Evolutionary conservation across 2,113 vertebrate species (phyloP), one percentile per base, ranked within the genome.

Genomic region (Carassius carassius): DNA sequence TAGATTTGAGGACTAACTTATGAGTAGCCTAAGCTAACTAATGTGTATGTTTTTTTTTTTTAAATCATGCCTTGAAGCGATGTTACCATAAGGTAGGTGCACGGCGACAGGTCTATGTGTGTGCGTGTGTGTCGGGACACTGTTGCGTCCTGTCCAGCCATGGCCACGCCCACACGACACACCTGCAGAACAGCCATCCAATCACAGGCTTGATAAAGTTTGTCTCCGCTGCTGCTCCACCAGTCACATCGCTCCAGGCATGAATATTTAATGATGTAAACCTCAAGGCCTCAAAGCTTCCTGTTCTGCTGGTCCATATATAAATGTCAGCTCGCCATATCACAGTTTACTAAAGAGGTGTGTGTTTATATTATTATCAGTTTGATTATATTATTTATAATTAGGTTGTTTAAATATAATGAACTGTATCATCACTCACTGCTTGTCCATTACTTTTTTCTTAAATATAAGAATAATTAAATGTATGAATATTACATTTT

Each of bases 41-140:
- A 54, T 80, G 14, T 82, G 41, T 78, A 23, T 86, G 32, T 80
- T 47, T 77, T 65, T 85, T 67, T 67, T 29, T 76, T 86, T 78
- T 84, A 47, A 44, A 85, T 80, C 78, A 78, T 82, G 83, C 85
- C 23, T 44, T 87, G 75, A 87, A 89, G 88, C 88, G 85, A 83
- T 81, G 83, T 87, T 89, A 85, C 76, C 69, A 70, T 70, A 89
- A 89, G 83, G 88, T 89, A 89, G 88, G 88, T 89, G 79, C 83
- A 85, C 87, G 54, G 85, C 41, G 54, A 51, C 80, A 78, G 65
- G 60, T 86, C 47, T 76, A 11, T 88, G 74, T 77, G 82, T 74
- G 75, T 44, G 41, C 41, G 41, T 44, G 65, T 86, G 41, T 78
- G 75, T 77, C 49, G 23, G 35, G 54, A 72, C 80, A 78, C 54